Evolutionary conservation across 2,888 invertebrate genomes (phyloP).

Genomic region (Trichogramma dendrolimi): DNA sequence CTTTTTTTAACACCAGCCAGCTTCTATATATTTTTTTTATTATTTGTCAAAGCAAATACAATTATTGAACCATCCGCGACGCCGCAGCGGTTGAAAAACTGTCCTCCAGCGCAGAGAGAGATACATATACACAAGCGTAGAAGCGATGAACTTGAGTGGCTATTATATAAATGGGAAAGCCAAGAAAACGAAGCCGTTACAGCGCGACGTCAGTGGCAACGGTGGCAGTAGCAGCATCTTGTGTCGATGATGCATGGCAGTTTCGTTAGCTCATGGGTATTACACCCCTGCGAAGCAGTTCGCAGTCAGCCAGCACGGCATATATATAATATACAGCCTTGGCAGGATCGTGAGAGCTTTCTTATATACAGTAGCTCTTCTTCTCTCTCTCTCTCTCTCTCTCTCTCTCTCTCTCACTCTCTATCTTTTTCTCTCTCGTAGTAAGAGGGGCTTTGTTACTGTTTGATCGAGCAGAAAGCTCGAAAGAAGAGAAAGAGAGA

Average conservation of each 20-base stretch:
- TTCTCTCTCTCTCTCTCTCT: background rate
- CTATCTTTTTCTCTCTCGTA: background rate
- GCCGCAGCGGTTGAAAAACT: background rate
- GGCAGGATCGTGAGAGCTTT: background rate
- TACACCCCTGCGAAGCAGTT: background rate
- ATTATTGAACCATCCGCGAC: too few relatives aligned
- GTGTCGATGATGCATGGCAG: conserved; percentile 1
- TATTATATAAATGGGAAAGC: too few relatives aligned
- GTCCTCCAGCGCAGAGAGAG: background rate
- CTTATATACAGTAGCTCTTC: conserved; percentile 1
- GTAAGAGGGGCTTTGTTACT: background rate
- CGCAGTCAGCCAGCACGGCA: too few relatives aligned
- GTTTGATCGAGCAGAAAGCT: too few relatives aligned
- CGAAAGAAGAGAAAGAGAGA: too few relatives aligned
- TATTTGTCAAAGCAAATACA: too few relatives aligned
- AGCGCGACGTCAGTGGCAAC: background rate
- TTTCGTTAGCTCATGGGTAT: conserved; percentile 4
- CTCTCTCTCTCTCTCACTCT: background rate
- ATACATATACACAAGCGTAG: too few relatives aligned
- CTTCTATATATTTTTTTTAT: too few relatives aligned
- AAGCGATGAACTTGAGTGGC: too few relatives aligned
- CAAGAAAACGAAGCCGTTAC: background rate
- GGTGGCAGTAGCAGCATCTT: background rate
- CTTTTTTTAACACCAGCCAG: too few relatives aligned
- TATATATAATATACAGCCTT: too few relatives aligned